phyloP scores from a whole-genome alignment of 2,888 invertebrate genomes.

The Blastobasis adustella region DNA sequence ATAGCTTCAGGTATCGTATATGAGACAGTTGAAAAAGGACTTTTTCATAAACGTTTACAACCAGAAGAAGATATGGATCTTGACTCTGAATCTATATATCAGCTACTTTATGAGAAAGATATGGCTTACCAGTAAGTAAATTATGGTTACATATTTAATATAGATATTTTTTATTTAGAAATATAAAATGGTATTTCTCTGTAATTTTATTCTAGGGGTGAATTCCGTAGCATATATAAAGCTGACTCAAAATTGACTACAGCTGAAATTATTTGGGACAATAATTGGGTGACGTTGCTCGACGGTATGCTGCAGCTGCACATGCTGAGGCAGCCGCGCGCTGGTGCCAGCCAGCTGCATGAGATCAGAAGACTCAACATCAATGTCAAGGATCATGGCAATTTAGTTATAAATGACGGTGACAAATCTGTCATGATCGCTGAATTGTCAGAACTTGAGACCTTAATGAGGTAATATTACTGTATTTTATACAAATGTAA shows the following conservation, averaged over 20 bases:
- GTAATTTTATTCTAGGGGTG: conserved; percentile 24
- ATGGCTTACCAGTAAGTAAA: no score
- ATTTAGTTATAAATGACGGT: conserved; percentile 4
- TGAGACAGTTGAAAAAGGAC: no score
- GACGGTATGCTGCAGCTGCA: conserved; percentile 88
- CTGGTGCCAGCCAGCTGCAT: conserved; percentile 78
- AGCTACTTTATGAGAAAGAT: conserved; percentile 22
- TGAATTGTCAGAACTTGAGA: conserved; percentile 6
- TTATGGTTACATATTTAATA: no score
- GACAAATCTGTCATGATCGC: conserved; percentile 19
- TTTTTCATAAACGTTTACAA: not conserved
- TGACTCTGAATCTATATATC: conserved; percentile 31
- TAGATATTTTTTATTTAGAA: no score
- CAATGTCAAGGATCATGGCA: conserved; percentile 23
- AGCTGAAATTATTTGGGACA: conserved; percentile 74
- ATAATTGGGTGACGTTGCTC: conserved; percentile 87
- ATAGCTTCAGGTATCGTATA: no score
- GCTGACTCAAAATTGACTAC: conserved; percentile 27
- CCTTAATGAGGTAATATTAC: conserved; percentile 25
- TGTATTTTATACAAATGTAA: not conserved
- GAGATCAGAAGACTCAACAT: conserved; percentile 32
- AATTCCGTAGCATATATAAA: conserved; percentile 34
- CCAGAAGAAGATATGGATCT: conserved; percentile 15
- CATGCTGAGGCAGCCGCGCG: conserved; percentile 75
- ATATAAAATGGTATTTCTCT: not conserved